phyloP scores from a whole-genome alignment of 2,797 vertebrate species.

The Enteromius viviparus region DNA sequence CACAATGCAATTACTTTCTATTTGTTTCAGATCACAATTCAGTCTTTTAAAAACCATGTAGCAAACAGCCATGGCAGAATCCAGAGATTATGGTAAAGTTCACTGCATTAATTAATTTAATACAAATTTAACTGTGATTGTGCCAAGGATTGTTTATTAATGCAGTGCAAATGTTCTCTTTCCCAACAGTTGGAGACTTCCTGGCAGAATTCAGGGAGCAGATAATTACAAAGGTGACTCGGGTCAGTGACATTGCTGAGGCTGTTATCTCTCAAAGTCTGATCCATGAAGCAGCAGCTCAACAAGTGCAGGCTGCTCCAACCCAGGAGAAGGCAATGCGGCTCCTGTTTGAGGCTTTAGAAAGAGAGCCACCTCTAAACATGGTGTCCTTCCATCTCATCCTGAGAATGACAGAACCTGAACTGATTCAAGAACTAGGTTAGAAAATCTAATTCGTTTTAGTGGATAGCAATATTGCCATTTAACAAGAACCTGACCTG shows the following conservation, averaged over 20 bases:
- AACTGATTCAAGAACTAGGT: slow-evolving; percentile 62
- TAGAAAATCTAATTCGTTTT: slow-evolving; percentile 16
- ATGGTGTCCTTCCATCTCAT: slow-evolving; percentile 60
- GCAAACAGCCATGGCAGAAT: slow-evolving; percentile 56
- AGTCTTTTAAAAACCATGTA: slow-evolving; percentile 16
- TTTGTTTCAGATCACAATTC: slow-evolving; percentile 28
- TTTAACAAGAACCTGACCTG: neutral
- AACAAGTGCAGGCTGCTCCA: slow-evolving; percentile 43
- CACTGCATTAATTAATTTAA: neutral
- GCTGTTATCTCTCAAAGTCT: slow-evolving; percentile 63
- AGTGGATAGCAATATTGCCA: neutral
- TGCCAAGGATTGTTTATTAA: neutral
- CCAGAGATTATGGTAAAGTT: slow-evolving; percentile 59
- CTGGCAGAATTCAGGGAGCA: slow-evolving; percentile 64
- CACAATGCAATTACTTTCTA: neutral
- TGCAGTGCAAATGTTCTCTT: neutral
- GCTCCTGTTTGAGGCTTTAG: slow-evolving; percentile 61
- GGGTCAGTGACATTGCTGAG: slow-evolving; percentile 51
- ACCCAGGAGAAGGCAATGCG: slow-evolving; percentile 59
- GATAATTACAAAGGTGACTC: slow-evolving; percentile 49
- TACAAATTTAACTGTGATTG: neutral
- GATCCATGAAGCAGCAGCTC: slow-evolving; percentile 49
- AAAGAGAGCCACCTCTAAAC: slow-evolving; percentile 51
- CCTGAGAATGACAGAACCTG: slow-evolving; percentile 58
- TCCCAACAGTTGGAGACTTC: slow-evolving; percentile 57